Evolutionary conservation across 2,113 vertebrate species (phyloP).

Genomic region (Phoenicopterus ruber): DNA sequence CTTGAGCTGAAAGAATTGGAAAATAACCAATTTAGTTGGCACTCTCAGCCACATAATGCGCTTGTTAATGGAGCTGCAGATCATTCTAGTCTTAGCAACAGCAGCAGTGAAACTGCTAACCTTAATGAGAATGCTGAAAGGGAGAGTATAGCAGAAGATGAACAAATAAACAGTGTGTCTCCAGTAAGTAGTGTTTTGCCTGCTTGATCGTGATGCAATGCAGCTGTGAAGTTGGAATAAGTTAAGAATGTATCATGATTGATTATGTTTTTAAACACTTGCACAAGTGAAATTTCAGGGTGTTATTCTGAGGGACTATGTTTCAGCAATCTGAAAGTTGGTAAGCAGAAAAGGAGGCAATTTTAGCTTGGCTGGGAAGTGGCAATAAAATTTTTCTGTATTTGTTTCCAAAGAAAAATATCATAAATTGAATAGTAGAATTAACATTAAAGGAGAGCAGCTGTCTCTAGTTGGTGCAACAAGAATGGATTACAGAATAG

Average conservation of each 20-base stretch:
- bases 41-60: slow-evolving; percentile 75
- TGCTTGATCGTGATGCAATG: not conserved
- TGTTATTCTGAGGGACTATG: not conserved
- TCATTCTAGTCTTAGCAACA: slow-evolving; percentile 80
- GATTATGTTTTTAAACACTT: slow-evolving; percentile 18
- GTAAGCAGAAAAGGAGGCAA: not conserved
- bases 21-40: slow-evolving; percentile 84
- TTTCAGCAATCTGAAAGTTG: not conserved
- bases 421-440: not conserved
- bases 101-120: slow-evolving; percentile 80
- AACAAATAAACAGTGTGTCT: slow-evolving; percentile 66
- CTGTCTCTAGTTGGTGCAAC: not conserved
- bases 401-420: slow-evolving; percentile 3
- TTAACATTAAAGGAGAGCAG: not conserved
- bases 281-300: not conserved
- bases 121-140: slow-evolving; percentile 75
- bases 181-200: slow-evolving; percentile 70
- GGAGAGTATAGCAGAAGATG: slow-evolving; percentile 67
- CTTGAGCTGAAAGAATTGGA: slow-evolving; percentile 85
- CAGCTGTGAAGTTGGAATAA: slow-evolving; percentile 18
- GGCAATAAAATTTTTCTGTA: not conserved
- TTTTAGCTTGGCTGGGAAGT: not conserved
- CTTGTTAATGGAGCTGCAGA: slow-evolving; percentile 84
- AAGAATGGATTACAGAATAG: not conserved
- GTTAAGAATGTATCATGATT: not conserved